Percentiles rank a stretch among this genome's conserved stretches.
phyloP scores from a whole-genome alignment of 2,888 invertebrate species.

The Dendrolimus pini region DNA sequence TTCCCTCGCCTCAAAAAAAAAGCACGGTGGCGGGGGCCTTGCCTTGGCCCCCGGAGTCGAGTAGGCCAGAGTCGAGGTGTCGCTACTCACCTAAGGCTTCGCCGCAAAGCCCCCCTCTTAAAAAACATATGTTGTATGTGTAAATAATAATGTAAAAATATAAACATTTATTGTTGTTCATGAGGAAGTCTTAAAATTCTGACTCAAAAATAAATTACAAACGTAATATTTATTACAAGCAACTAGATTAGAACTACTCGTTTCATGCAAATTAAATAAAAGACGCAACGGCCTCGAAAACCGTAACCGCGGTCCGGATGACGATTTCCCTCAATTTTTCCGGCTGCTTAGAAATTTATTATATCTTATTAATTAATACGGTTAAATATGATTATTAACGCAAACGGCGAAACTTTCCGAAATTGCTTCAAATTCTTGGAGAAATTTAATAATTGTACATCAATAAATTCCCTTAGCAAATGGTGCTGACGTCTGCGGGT shows the following conservation, averaged over 20 bases:
- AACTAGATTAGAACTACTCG: no score
- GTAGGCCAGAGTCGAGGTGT: no score
- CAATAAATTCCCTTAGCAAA: constrained; percentile 20
- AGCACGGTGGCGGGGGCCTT: no score
- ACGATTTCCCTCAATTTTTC: constrained; percentile 32
- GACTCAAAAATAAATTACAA: neutral
- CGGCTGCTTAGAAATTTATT: constrained; percentile 43
- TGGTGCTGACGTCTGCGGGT: constrained; percentile 16
- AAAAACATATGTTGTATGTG: no score
- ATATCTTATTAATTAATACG: constrained; percentile 47
- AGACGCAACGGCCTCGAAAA: constrained; percentile 34
- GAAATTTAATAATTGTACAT: constrained; percentile 32
- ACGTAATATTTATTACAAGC: no score
- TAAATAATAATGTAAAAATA: no score
- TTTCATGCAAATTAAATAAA: constrained; percentile 43
- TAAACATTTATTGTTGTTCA: no score
- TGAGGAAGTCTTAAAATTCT: no score
- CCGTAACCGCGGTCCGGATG: constrained; percentile 23
- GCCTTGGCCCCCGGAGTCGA: no score
- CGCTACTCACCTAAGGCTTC: no score
- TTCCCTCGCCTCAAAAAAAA: no score
- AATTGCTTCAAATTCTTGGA: constrained; percentile 19
- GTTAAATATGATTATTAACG: constrained; percentile 38
- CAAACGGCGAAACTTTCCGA: constrained; percentile 21
- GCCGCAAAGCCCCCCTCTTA: no score